These are phyloP conservation scores for Hephaestus fuliginosus DNA, from an alignment of 2,797 vertebrate species.

Conservation along the genomic window DNA sequence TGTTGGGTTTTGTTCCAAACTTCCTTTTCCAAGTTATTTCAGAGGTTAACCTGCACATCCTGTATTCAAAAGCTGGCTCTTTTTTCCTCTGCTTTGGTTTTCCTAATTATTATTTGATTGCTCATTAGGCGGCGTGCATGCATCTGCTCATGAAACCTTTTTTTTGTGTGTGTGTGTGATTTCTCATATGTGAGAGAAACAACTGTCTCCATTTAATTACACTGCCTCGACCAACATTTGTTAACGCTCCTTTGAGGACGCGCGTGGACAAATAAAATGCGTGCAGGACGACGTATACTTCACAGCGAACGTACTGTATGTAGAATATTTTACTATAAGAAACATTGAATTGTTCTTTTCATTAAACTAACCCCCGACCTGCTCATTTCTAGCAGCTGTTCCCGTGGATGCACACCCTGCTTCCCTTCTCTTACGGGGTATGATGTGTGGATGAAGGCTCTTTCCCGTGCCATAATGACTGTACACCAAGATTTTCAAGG, in stretches of 20 bases:
- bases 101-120: conserved; percentile 87
- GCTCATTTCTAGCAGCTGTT: conserved; percentile 65
- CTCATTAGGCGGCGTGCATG: conserved; percentile 81
- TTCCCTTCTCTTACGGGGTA: conserved; percentile 90
- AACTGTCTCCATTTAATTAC: conserved; percentile 75
- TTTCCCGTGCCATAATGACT: conserved; percentile 97
- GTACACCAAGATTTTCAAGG: conserved; percentile 99
- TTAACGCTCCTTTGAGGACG: conserved; percentile 55
- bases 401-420: conserved; percentile 74
- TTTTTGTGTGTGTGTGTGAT: conserved; percentile 39
- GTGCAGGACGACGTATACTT: conserved; percentile 16
- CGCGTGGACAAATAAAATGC: conserved; percentile 31
- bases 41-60: conserved; percentile 73
- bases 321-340: conserved; percentile 16
- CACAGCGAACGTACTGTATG: neutral
- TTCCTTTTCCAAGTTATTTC: conserved; percentile 32
- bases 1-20: neutral
- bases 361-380: conserved; percentile 65
- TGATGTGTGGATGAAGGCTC: conserved; percentile 99
- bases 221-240: conserved; percentile 58
- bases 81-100: conserved; percentile 69
- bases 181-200: conserved; percentile 58
- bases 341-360: conserved; percentile 63
- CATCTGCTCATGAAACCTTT: conserved; percentile 76
- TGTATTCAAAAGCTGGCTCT: conserved; percentile 65